phyloP scores from a whole-genome alignment of 2,113 vertebrate genomes.

The Gavia stellata region DNA sequence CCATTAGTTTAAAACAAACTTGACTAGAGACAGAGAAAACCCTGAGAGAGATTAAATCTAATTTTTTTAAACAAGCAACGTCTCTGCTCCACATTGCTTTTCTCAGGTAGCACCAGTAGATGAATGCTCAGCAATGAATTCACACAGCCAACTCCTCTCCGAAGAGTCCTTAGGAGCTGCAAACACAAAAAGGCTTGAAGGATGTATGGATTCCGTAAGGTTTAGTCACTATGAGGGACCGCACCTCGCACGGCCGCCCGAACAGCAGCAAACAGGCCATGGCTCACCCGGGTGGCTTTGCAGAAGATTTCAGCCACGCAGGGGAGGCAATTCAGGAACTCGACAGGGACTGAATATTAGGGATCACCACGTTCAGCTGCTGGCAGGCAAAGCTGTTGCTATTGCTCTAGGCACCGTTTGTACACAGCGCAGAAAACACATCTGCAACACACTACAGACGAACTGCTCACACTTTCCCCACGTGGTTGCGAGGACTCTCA shows the following conservation, averaged over 20 bases:
- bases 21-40: constrained; percentile 49
- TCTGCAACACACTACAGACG: background rate
- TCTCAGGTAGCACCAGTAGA: background rate
- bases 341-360: background rate
- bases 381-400: background rate
- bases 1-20: constrained; percentile 67
- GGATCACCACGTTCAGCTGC: background rate
- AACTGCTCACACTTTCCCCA: background rate
- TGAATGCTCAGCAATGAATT: background rate
- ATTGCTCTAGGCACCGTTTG: background rate
- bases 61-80: background rate
- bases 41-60: constrained; percentile 50
- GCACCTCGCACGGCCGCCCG: background rate
- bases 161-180: background rate
- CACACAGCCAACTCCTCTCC: background rate
- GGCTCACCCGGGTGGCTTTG: background rate
- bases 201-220: background rate
- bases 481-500: background rate
- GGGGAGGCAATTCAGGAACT: background rate
- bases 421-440: background rate
- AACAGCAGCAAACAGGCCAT: background rate
- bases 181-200: background rate
- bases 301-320: background rate
- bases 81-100: background rate
- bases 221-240: background rate